Base-by-base conservation (phyloP, 1,140 invertebrate genomes). In the Condylostylus longicornis region DNA sequence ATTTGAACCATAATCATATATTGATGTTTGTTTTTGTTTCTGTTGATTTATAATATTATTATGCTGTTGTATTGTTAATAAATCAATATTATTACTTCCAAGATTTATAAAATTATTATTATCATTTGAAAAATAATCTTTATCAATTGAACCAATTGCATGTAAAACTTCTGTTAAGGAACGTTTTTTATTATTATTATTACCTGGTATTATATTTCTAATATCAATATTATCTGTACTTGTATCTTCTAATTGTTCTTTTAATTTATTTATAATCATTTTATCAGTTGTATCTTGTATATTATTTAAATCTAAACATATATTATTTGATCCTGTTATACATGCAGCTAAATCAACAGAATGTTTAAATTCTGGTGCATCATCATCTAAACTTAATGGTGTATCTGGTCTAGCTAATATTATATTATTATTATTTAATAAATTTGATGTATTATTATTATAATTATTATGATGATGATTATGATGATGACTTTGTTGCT, bases 261-360 rank as follows among this genome's bases (percentile, higher is more conserved):
- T 47, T 8, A 59, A 33, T 13, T 49, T 45, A 31, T 40, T 40
- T 18, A 40, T 40, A 7, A 40, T 34, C 7, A 25, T 27, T 48
- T 43, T 2, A 58, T 58, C 27, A 43, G 12, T 23, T 48, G 23
- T 18, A 19, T 37, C 20, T 17, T 19, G 20, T 44, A 43, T 9
- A 33, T 39, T 19, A 30, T 37, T 34, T 33, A 25, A n/a, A 31
- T 13, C 42, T 45, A 25, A 58, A 23, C 3, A 46, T 2, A 59
- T 57, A 10, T 57, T 56, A 38, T 61, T 60, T 40, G 57, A 60
- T 29, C 58, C 54, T 46, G 51, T 55, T 5, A 60, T 39, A 33
- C 58, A 61, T 43, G 58, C 57, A 1, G 45, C 25, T 30, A 61
- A 40, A 27, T 61, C 58, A 7, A 58, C 53, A 23, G 45, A 51